phyloP scores from a whole-genome alignment of 2,888 invertebrate genomes.

The Dicyrtomina minuta region DNA sequence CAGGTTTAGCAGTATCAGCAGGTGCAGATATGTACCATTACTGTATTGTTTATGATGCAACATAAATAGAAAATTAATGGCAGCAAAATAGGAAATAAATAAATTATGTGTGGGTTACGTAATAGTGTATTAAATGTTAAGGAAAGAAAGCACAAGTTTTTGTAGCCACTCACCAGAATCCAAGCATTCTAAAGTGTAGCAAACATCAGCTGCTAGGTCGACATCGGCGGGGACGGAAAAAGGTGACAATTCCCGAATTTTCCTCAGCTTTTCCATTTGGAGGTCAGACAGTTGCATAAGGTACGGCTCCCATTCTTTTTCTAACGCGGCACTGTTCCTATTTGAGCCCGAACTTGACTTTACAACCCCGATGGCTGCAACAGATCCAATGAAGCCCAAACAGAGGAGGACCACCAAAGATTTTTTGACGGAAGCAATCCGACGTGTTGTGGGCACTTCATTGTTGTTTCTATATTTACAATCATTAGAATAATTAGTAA shows the following conservation, averaged over 20 bases:
- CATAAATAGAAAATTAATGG: no score
- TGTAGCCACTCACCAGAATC: constrained; percentile 26
- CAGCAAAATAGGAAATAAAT: no score
- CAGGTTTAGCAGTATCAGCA: no score
- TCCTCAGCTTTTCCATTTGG: constrained; percentile 4
- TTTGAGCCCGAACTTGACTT: no score
- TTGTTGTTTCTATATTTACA: constrained; percentile 25
- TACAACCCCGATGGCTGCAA: constrained; percentile 11
- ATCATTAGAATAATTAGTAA: no score
- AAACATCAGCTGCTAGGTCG: constrained; percentile 21
- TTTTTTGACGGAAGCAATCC: not conserved
- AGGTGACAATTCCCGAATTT: constrained; percentile 18
- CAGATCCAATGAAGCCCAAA: constrained; percentile 22
- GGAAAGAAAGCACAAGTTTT: not conserved
- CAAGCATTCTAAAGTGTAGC: constrained; percentile 31
- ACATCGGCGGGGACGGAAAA: not conserved
- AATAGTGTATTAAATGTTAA: not conserved
- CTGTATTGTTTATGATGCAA: no score
- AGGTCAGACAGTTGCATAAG: not conserved
- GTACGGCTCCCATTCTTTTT: not conserved
- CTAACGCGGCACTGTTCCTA: not conserved
- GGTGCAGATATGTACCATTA: no score
- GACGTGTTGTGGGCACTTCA: constrained; percentile 6
- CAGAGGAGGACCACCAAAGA: constrained; percentile 6
- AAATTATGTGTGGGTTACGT: no score